phyloP scores from a whole-genome alignment of 2,797 vertebrate genomes.

The Microctenopoma stevenorrisi region DNA sequence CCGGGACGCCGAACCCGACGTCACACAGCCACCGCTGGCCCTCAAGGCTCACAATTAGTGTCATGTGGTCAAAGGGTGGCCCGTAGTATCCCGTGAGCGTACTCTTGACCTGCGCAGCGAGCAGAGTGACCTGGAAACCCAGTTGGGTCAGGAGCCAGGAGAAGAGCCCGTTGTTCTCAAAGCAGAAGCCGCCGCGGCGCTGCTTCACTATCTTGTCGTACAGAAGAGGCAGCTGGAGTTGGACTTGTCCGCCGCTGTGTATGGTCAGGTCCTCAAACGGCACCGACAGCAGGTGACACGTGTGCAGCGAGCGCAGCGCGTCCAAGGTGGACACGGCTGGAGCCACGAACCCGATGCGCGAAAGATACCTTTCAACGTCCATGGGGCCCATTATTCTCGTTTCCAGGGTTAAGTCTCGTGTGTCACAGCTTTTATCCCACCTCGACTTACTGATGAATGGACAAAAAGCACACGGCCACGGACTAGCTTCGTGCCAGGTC shows the following conservation, averaged over 20 bases:
- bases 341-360: slow-evolving; percentile 69
- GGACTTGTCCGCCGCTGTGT: slow-evolving; percentile 78
- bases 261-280: slow-evolving; percentile 83
- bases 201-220: slow-evolving; percentile 83
- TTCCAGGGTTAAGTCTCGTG: too few species aligned
- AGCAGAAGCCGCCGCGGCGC: slow-evolving; percentile 83
- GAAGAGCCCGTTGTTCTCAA: slow-evolving; percentile 84
- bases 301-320: slow-evolving; percentile 73
- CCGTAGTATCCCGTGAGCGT: slow-evolving; percentile 62
- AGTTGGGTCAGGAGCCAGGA: slow-evolving; percentile 80
- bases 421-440: background rate
- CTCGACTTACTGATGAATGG: background rate
- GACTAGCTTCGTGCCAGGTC: background rate
- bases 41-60: slow-evolving; percentile 73
- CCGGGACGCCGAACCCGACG: slow-evolving; percentile 73
- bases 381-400: background rate
- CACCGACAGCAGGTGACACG: slow-evolving; percentile 76
- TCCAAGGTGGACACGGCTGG: slow-evolving; percentile 54
- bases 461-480: background rate
- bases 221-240: slow-evolving; percentile 54
- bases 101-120: slow-evolving; percentile 78
- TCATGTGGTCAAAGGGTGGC: slow-evolving; percentile 81
- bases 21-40: slow-evolving; percentile 82
- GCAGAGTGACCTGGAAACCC: slow-evolving; percentile 75
- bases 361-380: slow-evolving; percentile 79